Conservation (phyloP, 2,888 invertebrate genomes). For the Octonoba sinensis region DNA sequence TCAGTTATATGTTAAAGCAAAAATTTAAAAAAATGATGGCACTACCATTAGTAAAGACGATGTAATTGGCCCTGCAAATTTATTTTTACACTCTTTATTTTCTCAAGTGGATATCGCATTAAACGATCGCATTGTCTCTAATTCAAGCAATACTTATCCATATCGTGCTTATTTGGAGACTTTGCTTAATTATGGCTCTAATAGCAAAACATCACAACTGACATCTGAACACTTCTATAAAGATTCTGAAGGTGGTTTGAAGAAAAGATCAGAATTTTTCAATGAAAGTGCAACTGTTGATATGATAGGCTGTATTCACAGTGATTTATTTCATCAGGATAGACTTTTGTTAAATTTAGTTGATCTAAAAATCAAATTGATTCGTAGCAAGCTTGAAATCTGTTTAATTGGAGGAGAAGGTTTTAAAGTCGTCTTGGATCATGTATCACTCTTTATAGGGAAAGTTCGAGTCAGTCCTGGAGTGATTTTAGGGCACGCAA, state of each 20-base stretch:
- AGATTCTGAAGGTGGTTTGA: too few species aligned
- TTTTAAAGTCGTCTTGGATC: conserved; percentile 64
- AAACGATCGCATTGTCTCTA: conserved; percentile 18
- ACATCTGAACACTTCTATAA: conserved; percentile 15
- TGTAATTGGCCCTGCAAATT: conserved; percentile 14
- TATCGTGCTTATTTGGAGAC: conserved; percentile 18
- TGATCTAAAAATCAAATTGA: conserved; percentile 42
- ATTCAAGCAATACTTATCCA: conserved; percentile 11
- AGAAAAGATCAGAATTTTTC: not conserved
- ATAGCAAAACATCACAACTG: conserved; percentile 23
- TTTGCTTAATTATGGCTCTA: conserved; percentile 1
- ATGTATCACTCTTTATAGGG: conserved; percentile 65
- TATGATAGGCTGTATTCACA: conserved; percentile 31
- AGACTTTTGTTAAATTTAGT: conserved; percentile 35
- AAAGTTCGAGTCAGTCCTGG: conserved; percentile 64
- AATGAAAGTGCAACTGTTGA: not conserved
- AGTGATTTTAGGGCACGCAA: conserved; percentile 60
- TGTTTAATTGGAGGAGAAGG: conserved; percentile 22
- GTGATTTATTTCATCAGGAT: conserved; percentile 32
- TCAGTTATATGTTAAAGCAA: conserved; percentile 22
- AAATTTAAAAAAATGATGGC: not conserved
- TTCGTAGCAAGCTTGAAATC: conserved; percentile 41
- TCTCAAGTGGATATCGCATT: conserved; percentile 21
- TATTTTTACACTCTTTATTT: conserved; percentile 32
- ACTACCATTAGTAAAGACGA: not conserved